Evolutionary conservation across 2,888 invertebrate species (phyloP), one percentile per base, ranked within the genome.

Genomic region (Axea sp.): DNA sequence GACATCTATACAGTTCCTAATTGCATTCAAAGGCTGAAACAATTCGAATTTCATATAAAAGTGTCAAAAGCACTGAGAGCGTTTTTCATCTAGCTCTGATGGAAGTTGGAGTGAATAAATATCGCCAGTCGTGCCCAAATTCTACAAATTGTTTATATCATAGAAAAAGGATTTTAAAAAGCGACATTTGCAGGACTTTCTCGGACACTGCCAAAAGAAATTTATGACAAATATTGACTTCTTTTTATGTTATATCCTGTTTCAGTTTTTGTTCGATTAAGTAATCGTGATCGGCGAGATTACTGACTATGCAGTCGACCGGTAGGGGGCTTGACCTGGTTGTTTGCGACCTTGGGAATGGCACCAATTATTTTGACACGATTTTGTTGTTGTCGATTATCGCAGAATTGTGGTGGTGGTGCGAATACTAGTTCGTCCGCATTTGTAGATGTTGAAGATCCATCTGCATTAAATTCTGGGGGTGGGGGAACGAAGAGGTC

Each of bases 321-420:
- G 35, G 89, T 87, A 49, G 89, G 91, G 74, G 86, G 83, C 64
- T 87, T 87, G 9, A 87, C 82, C 60, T 86, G 84, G 62, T 79
- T 85, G 49, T 78, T 81, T 49, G 75, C 78, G 64, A 86, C 87
- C 89, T 96, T 96, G 77, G 95, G 95, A 84, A 95, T 91, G 72
- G 95, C 93, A 62, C 94, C 95, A 53, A 96, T 94, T 77, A 96
- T 95, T 79, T 95, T 91, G 59, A 94, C 95, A 80, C 93, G 91
- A 80, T 88, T 79, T 26, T 79, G 78, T 19, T 76, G 77, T 19
- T 83, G 89, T 59, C 89, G 87, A 77, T 90, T 90, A 89, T 96
- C 96, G 88, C 94, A 95, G 89, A 96, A 96, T 88, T 96, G 96
- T 28, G 96, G 96, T 26, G 96, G 96, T 28, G 96, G 96, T 14